phyloP scores from a whole-genome alignment of 2,113 vertebrate genomes.

The Orthonyx spaldingii region DNA sequence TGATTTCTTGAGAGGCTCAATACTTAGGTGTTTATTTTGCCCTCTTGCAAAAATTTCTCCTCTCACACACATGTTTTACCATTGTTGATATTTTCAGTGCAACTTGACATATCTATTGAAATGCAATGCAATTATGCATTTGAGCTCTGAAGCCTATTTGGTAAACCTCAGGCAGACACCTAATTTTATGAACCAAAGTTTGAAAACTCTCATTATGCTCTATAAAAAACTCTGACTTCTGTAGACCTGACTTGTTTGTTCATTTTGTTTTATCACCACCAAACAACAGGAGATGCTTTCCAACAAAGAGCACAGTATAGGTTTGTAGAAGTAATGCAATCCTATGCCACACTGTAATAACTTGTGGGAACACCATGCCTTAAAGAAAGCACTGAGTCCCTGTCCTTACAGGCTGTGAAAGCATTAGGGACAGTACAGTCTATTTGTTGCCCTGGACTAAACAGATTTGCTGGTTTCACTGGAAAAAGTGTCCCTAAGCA shows the following conservation, averaged over 20 bases:
- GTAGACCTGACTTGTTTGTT: neutral
- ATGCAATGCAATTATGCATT: neutral
- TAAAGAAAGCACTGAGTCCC: neutral
- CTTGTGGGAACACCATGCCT: neutral
- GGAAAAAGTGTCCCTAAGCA: neutral
- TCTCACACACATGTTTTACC: neutral
- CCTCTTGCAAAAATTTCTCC: neutral
- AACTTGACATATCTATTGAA: neutral
- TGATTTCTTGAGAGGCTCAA: neutral
- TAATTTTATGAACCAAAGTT: neutral
- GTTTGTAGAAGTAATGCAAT: neutral
- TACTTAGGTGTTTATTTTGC: neutral
- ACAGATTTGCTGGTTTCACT: neutral
- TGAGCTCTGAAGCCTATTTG: neutral
- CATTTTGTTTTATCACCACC: neutral
- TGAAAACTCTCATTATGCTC: neutral
- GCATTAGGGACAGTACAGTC: neutral
- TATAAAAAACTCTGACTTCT: neutral
- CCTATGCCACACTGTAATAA: neutral
- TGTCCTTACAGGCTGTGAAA: neutral
- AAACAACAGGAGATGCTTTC: neutral
- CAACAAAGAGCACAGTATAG: neutral
- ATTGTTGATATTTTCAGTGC: neutral
- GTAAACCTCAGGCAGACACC: neutral
- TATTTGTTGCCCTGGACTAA: neutral